These are phyloP conservation scores for Epinephelus fuscoguttatus DNA, from an alignment of 2,113 vertebrate genomes.

Conservation along the genomic window DNA sequence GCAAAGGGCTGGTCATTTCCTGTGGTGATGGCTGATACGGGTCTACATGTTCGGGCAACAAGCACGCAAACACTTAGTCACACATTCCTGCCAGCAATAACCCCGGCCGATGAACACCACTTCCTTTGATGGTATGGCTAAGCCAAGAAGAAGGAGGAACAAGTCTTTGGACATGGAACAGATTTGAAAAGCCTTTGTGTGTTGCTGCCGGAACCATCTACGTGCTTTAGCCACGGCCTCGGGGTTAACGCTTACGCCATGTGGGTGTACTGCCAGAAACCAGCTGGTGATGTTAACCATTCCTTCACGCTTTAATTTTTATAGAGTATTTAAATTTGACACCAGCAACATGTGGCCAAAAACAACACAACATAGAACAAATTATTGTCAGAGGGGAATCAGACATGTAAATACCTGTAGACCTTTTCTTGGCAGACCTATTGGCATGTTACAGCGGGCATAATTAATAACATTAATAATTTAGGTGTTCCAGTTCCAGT, in stretches of 20 bases:
- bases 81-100: constrained; percentile 63
- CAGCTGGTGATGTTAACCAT: constrained; percentile 31
- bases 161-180: constrained; percentile 48
- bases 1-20: constrained; percentile 79
- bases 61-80: constrained; percentile 67
- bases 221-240: constrained; percentile 47
- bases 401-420: constrained; percentile 11
- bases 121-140: constrained; percentile 70
- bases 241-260: constrained; percentile 66
- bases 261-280: constrained; percentile 58
- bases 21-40: constrained; percentile 78
- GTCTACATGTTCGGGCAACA: constrained; percentile 67
- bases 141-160: constrained; percentile 50
- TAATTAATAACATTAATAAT: constrained; percentile 35
- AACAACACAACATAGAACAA: background rate
- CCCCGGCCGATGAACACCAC: constrained; percentile 52
- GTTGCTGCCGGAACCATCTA: constrained; percentile 43
- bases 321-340: background rate
- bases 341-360: background rate
- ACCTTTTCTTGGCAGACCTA: background rate
- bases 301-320: background rate
- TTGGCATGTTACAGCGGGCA: background rate
- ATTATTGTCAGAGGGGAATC: background rate
- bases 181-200: constrained; percentile 62
- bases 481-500: constrained; percentile 10